phyloP scores from a whole-genome alignment of 2,797 vertebrate genomes.

The Morelia viridis region DNA sequence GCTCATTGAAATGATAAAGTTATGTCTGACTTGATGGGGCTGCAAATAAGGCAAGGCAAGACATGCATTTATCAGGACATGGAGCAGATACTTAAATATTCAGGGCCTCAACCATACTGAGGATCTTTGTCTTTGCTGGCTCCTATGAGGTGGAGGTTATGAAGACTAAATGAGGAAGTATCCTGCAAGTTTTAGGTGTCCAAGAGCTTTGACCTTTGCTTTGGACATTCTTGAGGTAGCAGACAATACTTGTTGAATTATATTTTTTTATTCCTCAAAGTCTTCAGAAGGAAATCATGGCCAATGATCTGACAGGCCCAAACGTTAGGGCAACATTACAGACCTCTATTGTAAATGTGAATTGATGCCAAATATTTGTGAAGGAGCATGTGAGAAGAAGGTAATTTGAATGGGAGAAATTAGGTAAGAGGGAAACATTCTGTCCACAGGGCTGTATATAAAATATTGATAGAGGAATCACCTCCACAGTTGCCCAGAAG shows the following conservation, averaged over 20 bases:
- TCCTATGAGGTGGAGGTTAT: too few relatives aligned
- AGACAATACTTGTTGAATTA: too few relatives aligned
- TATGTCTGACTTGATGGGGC: neutral
- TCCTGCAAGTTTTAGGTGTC: too few relatives aligned
- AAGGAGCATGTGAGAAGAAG: neutral
- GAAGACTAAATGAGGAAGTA: too few relatives aligned
- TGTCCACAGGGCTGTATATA: neutral
- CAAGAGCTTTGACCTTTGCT: too few relatives aligned
- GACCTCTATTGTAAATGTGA: neutral
- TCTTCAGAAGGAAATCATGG: too few relatives aligned
- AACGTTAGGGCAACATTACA: neutral
- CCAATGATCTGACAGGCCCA: too few relatives aligned
- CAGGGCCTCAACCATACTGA: neutral
- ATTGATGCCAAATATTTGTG: neutral
- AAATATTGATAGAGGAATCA: neutral
- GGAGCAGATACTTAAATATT: neutral
- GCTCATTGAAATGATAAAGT: neutral
- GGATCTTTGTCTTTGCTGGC: too few relatives aligned
- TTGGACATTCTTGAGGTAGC: too few relatives aligned
- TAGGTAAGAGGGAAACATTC: neutral
- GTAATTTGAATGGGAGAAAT: neutral
- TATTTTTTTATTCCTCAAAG: too few relatives aligned
- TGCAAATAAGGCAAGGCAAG: neutral
- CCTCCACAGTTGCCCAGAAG: neutral
- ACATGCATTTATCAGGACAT: neutral